Evolutionary conservation across 2,888 invertebrate genomes (phyloP).

Genomic region (Apomyelois bistriatella): DNA sequence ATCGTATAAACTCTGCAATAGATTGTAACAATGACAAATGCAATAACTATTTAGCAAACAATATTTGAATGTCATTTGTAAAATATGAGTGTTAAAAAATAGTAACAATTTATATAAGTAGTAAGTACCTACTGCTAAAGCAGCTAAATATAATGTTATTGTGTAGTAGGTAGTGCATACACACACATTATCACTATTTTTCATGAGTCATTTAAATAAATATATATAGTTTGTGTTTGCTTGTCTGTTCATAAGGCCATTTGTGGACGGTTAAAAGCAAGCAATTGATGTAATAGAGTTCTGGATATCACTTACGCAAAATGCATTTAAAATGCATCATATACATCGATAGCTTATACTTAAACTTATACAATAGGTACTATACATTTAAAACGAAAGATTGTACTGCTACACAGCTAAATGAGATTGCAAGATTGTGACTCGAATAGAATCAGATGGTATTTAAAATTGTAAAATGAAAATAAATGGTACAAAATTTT

Average conservation of each 20-base stretch:
- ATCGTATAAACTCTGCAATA: background rate
- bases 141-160: no score
- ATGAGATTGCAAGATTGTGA: conserved; percentile 33
- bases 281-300: conserved; percentile 29
- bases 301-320: conserved; percentile 26
- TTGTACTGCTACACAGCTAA: conserved; percentile 17
- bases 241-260: conserved; percentile 25
- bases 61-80: no score
- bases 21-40: conserved; percentile 16
- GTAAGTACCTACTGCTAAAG: no score
- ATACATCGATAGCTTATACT: conserved; percentile 27
- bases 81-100: no score
- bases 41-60: conserved; percentile 12
- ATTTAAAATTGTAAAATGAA: no score
- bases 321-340: conserved; percentile 54
- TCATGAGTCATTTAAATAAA: background rate
- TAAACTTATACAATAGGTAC: conserved; percentile 23
- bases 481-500: no score
- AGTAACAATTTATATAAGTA: no score
- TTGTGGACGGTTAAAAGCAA: conserved; percentile 57
- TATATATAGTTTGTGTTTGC: background rate
- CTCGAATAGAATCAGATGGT: conserved; percentile 15
- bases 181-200: background rate
- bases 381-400: conserved; percentile 28
- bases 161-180: no score